Evolutionary conservation across 1,140 invertebrate species (phyloP), one percentile per base, ranked within the genome.

Genomic region (Drosophila truncata): DNA sequence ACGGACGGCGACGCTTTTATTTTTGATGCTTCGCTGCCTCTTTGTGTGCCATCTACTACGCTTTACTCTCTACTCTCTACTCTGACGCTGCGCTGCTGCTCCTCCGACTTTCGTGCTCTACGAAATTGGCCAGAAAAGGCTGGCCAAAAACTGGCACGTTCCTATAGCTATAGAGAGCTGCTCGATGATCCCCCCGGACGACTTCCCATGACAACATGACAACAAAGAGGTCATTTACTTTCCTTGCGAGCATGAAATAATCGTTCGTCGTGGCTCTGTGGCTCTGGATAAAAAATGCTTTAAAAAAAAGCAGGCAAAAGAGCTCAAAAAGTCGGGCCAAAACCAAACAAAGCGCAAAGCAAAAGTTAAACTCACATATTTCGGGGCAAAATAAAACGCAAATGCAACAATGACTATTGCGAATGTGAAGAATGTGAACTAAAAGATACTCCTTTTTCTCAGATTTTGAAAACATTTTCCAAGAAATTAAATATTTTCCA

Each of bases 221-320:
- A 85, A 79, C 81, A 88, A 90, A 88, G 84, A 84, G 84, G 84
- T 88, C 84, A 88, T 90, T 88, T 88, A 88, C 84, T 88, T 88
- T 88, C 84, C 73, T 88, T 88, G 85, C 80, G 60, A 88, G 84
- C 84, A 87, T 87, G 86, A 87, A 87, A 88, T 87, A 87, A 88
- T 80, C 83, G 83, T 83, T 80, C 64, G 67, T 83, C 69, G 76
- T 83, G 61, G 69, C 66, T 59, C 66, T 59, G 46, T 62, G 61
- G 77, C 61, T 60, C 78, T 66, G 78, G 23, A 27, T 42, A 31
- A 62, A 65, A 62, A 61, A 65, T 31, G 20, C 16, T 27, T 4
- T 7, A n/a, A 18, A 33, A 33, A 33, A 44, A 70, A 70, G 65
- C 18, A 62, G 57, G 47, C 71, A 82, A 82, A 82, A 69, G 60